Conservation (phyloP, 2,797 vertebrate species). For the Poecile montanus region DNA sequence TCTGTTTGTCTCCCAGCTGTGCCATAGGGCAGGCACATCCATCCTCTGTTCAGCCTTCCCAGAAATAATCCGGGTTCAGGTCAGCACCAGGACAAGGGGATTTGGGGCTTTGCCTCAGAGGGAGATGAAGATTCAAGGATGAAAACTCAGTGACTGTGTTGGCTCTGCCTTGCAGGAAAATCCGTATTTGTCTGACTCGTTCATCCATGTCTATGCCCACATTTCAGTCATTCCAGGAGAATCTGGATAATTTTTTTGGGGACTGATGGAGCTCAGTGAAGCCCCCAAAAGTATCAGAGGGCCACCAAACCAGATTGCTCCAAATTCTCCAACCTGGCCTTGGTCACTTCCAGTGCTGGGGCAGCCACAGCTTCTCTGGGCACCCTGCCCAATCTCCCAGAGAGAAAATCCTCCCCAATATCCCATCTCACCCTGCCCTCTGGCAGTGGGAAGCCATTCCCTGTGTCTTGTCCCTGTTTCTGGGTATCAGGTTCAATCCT, state of each 20-base stretch:
- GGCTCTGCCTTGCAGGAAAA: neutral
- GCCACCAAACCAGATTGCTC: neutral
- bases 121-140: neutral
- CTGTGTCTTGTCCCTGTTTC: neutral
- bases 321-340: neutral
- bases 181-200: rapidly evolving
- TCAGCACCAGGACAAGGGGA: neutral
- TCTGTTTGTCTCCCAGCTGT: neutral
- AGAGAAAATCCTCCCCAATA: neutral
- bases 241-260: neutral
- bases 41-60: neutral
- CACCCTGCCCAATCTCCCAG: neutral
- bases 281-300: neutral
- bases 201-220: neutral
- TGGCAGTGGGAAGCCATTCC: neutral
- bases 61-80: neutral
- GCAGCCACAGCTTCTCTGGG: neutral
- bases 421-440: neutral
- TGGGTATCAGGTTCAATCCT: neutral
- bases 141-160: rapidly evolving
- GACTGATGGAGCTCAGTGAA: neutral
- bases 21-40: neutral
- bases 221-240: neutral
- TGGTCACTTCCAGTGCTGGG: neutral
- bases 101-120: neutral